These are phyloP conservation scores for Chaetodon trifasciatus DNA, from an alignment of 2,797 vertebrate species.

Conservation along the genomic window DNA sequence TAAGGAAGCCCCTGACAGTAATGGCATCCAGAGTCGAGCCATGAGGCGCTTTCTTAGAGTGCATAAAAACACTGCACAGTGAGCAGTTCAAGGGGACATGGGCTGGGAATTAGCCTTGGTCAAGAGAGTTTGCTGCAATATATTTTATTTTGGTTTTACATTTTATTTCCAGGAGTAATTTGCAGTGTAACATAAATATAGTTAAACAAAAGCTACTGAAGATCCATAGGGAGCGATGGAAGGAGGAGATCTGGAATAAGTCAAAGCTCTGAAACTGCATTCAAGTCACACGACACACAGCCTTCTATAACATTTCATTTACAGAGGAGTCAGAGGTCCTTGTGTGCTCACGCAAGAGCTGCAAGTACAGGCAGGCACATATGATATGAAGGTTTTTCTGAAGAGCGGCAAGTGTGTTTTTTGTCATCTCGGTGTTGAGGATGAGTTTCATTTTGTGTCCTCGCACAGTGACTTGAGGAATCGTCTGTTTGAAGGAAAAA, in stretches of 20 bases:
- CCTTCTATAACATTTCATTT: too few species aligned
- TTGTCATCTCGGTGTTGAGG: neutral
- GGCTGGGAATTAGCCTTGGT: neutral
- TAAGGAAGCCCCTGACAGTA: constrained; percentile 5
- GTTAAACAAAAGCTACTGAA: neutral
- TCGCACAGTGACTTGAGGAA: neutral
- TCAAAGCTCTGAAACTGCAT: too few species aligned
- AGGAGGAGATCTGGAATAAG: too few species aligned
- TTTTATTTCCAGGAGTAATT: neutral
- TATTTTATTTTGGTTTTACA: neutral
- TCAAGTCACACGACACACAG: too few species aligned
- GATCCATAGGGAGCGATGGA: too few species aligned
- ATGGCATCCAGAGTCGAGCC: neutral
- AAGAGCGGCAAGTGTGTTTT: neutral
- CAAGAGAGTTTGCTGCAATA: neutral
- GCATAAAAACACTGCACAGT: constrained; percentile 3
- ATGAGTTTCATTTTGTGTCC: neutral
- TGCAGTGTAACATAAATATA: too few species aligned
- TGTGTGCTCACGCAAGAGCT: too few species aligned
- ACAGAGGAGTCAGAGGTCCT: too few species aligned
- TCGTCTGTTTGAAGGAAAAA: neutral
- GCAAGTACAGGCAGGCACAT: too few species aligned
- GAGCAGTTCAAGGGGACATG: too few species aligned
- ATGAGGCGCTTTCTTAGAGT: neutral
- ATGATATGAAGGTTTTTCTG: neutral